Evolutionary conservation across 2,888 invertebrate genomes (phyloP).

Genomic region (Hipparchia semele): DNA sequence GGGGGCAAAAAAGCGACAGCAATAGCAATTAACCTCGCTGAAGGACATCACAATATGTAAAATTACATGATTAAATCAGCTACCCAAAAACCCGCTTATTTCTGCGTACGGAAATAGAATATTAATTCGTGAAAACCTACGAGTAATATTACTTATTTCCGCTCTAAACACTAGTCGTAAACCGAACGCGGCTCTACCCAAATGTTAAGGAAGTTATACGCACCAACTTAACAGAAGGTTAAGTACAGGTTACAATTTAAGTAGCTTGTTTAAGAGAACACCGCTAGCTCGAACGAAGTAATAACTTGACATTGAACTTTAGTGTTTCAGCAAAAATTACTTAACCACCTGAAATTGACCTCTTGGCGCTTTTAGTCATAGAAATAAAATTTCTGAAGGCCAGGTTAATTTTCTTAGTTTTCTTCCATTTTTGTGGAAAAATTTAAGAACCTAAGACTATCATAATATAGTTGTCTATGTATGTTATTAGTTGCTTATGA

Average conservation of each 20-base stretch:
- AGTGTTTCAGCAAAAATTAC: background rate
- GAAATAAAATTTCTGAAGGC: no score
- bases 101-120: constrained; percentile 3
- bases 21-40: no score
- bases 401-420: no score
- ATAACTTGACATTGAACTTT: constrained; percentile 7
- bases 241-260: background rate
- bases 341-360: no score
- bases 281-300: background rate
- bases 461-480: no score
- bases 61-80: background rate
- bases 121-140: background rate
- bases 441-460: no score
- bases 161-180: background rate
- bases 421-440: no score
- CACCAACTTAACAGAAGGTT: background rate
- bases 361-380: no score
- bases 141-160: background rate
- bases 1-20: no score
- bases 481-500: no score
- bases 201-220: constrained; percentile 3
- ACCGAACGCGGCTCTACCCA: background rate
- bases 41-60: no score
- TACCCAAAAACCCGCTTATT: background rate
- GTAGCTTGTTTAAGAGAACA: background rate